phyloP scores from a whole-genome alignment of 53 echinoderm and acorn worm genomes.

The Patiria pectinifera region DNA sequence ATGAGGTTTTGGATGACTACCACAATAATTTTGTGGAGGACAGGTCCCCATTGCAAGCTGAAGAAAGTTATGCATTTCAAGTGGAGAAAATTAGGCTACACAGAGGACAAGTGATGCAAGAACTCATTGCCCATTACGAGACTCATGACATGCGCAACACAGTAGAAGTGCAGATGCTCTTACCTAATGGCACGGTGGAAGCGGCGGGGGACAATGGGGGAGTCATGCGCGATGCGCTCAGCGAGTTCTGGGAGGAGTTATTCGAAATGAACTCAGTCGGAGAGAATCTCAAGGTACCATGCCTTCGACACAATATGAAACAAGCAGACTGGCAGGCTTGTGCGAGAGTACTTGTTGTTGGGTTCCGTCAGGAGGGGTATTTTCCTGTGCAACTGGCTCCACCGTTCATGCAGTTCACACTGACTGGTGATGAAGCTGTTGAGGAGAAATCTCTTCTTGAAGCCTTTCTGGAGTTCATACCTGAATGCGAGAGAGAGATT shows the following conservation, averaged over 20 bases:
- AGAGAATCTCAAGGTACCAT: constrained; percentile 59
- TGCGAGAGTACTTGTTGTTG: constrained; percentile 33
- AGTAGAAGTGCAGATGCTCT: constrained; percentile 52
- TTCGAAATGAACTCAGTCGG: constrained; percentile 45
- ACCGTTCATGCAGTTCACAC: constrained; percentile 43
- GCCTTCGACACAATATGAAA: constrained; percentile 52
- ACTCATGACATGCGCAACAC: constrained; percentile 18
- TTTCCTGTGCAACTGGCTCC: constrained; percentile 54
- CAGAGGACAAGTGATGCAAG: constrained; percentile 34
- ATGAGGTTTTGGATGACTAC: constrained; percentile 11
- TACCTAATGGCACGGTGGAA: constrained; percentile 63
- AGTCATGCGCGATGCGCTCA: constrained; percentile 57
- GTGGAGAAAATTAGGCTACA: constrained; percentile 40
- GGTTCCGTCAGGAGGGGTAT: constrained; percentile 48
- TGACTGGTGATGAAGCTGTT: constrained; percentile 57
- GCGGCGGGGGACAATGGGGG: constrained; percentile 51
- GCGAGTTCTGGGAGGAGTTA: constrained; percentile 57
- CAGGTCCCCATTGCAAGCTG: constrained; percentile 27
- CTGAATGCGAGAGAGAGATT: constrained; percentile 35
- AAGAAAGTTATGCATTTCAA: constrained; percentile 21
- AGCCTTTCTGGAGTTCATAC: constrained; percentile 40
- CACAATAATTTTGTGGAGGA: constrained; percentile 12
- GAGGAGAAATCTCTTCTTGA: constrained; percentile 22
- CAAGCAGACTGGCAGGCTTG: constrained; percentile 49
- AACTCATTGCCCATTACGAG: constrained; percentile 17